Conservation (phyloP, 2,888 invertebrate species). For the Oligia strigilis region DNA sequence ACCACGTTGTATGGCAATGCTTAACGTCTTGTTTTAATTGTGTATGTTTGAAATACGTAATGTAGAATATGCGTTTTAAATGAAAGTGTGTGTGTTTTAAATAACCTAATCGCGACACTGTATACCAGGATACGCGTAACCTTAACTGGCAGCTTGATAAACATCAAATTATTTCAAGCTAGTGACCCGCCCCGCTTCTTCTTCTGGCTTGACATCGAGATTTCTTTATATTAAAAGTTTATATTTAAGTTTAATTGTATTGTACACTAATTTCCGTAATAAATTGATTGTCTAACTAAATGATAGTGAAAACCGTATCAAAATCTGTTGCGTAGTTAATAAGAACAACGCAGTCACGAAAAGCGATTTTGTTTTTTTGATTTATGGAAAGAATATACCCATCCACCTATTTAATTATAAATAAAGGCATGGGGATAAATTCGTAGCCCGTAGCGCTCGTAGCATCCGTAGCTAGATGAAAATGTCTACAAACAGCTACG, state of each 20-base stretch:
- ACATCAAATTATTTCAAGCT: neutral
- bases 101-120: no score
- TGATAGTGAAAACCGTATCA: neutral
- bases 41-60: no score
- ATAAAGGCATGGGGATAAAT: neutral
- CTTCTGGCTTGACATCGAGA: neutral
- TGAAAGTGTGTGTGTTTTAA: no score
- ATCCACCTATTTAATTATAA: neutral
- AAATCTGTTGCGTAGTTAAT: neutral
- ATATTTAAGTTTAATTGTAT: neutral
- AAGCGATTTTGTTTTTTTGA: neutral
- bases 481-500: slow-evolving; percentile 13
- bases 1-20: no score
- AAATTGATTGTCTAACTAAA: neutral
- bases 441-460: slow-evolving; percentile 5
- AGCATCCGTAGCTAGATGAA: slow-evolving; percentile 7
- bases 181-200: neutral
- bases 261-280: neutral
- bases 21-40: no score
- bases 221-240: neutral
- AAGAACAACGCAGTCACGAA: neutral
- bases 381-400: neutral
- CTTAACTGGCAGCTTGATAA: neutral
- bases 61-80: no score
- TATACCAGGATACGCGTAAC: no score